These are phyloP conservation scores for fruit fly (Drosophila melanogaster) DNA, from an alignment of 1,140 invertebrate species.

Conservation along the genomic window DNA sequence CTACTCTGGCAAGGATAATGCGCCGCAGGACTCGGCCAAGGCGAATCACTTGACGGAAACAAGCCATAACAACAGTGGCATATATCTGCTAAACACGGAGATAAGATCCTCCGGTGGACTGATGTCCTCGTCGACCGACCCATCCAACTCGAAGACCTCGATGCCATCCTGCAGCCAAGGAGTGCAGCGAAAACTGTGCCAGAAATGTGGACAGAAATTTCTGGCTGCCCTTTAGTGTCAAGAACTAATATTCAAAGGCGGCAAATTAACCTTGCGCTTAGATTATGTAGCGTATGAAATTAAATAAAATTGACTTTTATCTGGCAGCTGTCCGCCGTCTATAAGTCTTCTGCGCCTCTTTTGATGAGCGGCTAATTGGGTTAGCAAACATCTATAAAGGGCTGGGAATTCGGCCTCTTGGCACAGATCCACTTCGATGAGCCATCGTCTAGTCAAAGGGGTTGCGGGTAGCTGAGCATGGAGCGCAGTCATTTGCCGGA, in stretches of 20 bases:
- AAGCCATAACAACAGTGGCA: neutral
- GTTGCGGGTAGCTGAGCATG: conserved; percentile 56
- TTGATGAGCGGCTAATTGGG: conserved; percentile 56
- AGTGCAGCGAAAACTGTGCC: conserved; percentile 40
- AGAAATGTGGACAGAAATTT: conserved; percentile 57
- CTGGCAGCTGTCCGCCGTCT: conserved; percentile 29
- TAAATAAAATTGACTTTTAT: conserved; percentile 42
- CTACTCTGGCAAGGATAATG: neutral
- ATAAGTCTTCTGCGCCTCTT: conserved; percentile 5
- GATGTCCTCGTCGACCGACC: neutral
- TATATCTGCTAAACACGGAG: neutral
- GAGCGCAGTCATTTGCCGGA: conserved; percentile 50
- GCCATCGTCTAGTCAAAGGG: conserved; percentile 9
- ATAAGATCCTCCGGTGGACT: conserved; percentile 5
- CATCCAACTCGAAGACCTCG: neutral
- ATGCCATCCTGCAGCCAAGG: neutral
- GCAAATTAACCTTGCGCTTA: neutral
- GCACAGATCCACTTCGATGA: conserved; percentile 41
- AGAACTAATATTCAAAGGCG: neutral
- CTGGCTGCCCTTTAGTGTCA: conserved; percentile 32
- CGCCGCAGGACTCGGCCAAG: neutral
- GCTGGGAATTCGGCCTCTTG: neutral
- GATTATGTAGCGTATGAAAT: neutral
- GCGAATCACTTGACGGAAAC: neutral
- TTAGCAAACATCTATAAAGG: conserved; percentile 52